These are phyloP conservation scores for Okamejei kenojei DNA, from an alignment of 2,797 vertebrate genomes.

Conservation along the genomic window DNA sequence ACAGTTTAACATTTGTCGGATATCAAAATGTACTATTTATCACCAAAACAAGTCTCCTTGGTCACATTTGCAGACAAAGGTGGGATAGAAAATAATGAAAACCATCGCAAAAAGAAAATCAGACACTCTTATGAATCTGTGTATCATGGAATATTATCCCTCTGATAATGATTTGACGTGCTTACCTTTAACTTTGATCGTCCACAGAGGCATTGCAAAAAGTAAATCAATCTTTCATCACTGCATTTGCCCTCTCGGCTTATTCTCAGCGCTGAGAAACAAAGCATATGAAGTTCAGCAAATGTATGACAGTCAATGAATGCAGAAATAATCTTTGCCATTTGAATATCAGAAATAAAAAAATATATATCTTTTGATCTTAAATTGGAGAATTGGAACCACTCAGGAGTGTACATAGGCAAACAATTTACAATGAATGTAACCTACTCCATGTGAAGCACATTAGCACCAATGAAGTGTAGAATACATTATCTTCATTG, in stretches of 20 bases:
- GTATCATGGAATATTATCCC: background rate
- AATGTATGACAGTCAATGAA: background rate
- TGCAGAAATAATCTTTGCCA: background rate
- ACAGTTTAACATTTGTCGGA: background rate
- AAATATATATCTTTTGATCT: background rate
- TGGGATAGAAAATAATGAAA: background rate
- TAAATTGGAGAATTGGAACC: too few species aligned
- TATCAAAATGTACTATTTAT: background rate
- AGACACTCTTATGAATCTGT: background rate
- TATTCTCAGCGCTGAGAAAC: background rate
- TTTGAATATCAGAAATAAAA: background rate
- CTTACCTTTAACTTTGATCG: background rate
- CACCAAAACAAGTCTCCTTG: background rate
- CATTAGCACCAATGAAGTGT: background rate
- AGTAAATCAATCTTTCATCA: constrained; percentile 20
- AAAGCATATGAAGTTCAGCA: background rate
- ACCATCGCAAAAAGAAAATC: too few species aligned
- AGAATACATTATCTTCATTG: background rate
- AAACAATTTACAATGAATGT: background rate
- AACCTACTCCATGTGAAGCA: background rate
- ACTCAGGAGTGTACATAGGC: background rate
- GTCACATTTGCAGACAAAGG: background rate
- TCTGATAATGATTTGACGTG: background rate
- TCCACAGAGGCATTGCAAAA: background rate
- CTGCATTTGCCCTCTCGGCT: background rate